A percentile compares a stretch with the other conserved stretches of the same genome.
Conservation (phyloP, 1,140 invertebrate species). For the Tachypleus tridentatus region DNA sequence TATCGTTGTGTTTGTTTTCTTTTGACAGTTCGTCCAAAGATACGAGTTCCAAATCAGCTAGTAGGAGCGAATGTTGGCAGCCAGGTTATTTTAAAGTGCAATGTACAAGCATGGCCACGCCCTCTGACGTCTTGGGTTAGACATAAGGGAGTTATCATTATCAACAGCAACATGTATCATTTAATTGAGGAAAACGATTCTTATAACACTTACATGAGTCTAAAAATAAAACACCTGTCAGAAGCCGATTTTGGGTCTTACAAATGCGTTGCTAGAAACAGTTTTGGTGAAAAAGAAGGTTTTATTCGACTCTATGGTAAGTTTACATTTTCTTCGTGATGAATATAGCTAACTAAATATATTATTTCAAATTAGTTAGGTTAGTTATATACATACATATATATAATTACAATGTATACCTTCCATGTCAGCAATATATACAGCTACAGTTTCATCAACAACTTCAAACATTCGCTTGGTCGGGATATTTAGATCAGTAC, state of each 20-base stretch:
- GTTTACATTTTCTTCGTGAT: conserved; percentile 25
- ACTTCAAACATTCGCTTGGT: too few species aligned
- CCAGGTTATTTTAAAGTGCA: conserved; percentile 64
- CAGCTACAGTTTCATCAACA: too few species aligned
- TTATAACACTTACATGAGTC: neutral
- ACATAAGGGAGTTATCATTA: conserved; percentile 24
- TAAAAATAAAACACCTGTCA: conserved; percentile 34
- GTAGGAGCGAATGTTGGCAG: conserved; percentile 64
- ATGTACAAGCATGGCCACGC: conserved; percentile 15
- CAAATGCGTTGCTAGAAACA: conserved; percentile 85
- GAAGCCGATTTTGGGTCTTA: conserved; percentile 64
- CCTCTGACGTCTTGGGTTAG: conserved; percentile 26
- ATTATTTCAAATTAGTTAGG: too few species aligned
- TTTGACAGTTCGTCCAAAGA: conserved; percentile 57
- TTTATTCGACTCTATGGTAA: conserved; percentile 78
- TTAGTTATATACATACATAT: too few species aligned
- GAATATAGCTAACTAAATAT: too few species aligned
- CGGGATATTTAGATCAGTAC: too few species aligned
- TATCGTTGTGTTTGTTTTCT: conserved; percentile 1
- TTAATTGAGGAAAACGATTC: neutral
- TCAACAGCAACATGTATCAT: conserved; percentile 43
- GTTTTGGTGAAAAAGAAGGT: conserved; percentile 76
- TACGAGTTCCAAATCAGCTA: conserved; percentile 68
- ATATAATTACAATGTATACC: too few species aligned
- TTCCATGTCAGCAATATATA: too few species aligned